Percentiles rank a stretch among this genome's conserved stretches.
phyloP scores from a whole-genome alignment of 2,113 vertebrate genomes.

The Echinops telfairi region DNA sequence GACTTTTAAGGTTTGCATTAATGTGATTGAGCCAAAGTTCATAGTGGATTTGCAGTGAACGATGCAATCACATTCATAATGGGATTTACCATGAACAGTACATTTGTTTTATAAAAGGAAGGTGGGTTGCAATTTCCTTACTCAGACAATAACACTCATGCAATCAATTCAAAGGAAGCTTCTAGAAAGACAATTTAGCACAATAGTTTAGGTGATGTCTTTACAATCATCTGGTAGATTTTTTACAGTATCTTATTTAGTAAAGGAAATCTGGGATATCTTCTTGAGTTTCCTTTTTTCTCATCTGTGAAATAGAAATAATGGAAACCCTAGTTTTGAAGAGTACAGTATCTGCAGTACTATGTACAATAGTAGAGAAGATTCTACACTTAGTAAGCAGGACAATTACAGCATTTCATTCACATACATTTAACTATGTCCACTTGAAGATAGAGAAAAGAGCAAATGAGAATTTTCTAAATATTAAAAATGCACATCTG shows the following conservation, averaged over 20 bases:
- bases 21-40: no score
- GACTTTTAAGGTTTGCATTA: no score
- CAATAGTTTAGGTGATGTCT: neutral
- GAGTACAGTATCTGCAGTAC: neutral
- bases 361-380: neutral
- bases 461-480: neutral
- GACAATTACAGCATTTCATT: neutral
- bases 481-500: neutral
- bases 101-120: no score
- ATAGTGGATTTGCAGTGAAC: no score
- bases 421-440: neutral
- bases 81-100: no score
- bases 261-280: neutral
- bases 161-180: no score
- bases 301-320: neutral
- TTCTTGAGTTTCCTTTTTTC: neutral
- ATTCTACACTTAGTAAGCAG: neutral
- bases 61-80: no score
- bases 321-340: neutral
- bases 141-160: no score
- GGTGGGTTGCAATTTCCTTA: no score
- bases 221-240: neutral
- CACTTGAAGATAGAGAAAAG: neutral
- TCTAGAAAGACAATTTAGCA: neutral
- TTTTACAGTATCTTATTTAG: neutral